Base-by-base conservation (phyloP, 2,888 invertebrate genomes). In the Tromatobia lineatoria region DNA sequence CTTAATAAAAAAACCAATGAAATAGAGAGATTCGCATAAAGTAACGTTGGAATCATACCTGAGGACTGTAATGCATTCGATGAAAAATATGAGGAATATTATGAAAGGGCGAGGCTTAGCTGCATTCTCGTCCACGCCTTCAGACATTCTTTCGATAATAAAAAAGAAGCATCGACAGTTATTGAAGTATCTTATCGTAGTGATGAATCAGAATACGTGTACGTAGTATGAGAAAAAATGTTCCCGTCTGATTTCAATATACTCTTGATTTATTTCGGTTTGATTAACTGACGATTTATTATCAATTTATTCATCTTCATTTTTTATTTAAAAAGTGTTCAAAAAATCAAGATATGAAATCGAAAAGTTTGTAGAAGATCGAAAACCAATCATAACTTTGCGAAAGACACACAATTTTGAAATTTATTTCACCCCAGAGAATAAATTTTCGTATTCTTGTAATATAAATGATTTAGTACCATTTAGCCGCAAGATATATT, bases 91-190 rank as follows among this genome's bases (percentile, higher is more conserved):
- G 75, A 76, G 61, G 75, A 75, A 76, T 70, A 80, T 75, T 71
- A 66, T 66, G 38, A 29, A 47, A 74, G 70, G 70, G 79, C 69
- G 75, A 74, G 82, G 74, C 57, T 71, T 57, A 42, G 76, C 38
- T 67, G 80, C 70, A 76, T 76, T 75, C 79, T 59, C 47, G 54
- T 67, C 25, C 70, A 71, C 83, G 83, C 83, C 83, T 80, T 71
- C 75, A 76, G 47, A 83, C 64, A 83, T 80, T 83, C 83, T 71
- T n/a, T 75, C 71, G 42, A 71, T 59, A 45, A 50, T 61, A 57
- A 75, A 71, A 11, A 70, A 23, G 20, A 76, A 18, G 23, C 38
- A 70, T 50, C 57, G 54, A 54, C 6, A 67, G 15, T 67, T 47
- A 25, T 67, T 42, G 54, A 57, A 34, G 18, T n/a, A 57, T 38